Conservation (phyloP, 2,888 invertebrate species). For the Phaonia tiefii region DNA sequence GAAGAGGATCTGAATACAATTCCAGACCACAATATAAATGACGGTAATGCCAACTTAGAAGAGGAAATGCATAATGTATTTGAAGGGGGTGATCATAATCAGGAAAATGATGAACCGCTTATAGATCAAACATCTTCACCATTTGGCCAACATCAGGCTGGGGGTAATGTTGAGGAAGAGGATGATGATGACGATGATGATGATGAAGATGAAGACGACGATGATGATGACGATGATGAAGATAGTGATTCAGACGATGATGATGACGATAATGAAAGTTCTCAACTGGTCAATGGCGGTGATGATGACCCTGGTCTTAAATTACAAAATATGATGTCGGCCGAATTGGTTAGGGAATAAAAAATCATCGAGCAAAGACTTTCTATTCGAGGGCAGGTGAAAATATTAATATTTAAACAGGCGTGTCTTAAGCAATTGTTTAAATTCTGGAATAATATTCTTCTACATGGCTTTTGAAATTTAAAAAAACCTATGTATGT, state of each 20-base stretch:
- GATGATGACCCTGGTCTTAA: slow-evolving; percentile 27
- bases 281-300: background rate
- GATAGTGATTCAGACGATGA: slow-evolving; percentile 33
- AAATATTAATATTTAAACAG: too few species aligned
- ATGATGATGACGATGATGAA: slow-evolving; percentile 29
- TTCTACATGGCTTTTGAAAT: too few species aligned
- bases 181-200: slow-evolving; percentile 20
- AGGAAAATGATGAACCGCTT: slow-evolving; percentile 16
- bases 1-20: slow-evolving; percentile 50
- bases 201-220: slow-evolving; percentile 25
- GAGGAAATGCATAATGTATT: slow-evolving; percentile 32
- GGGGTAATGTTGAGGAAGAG: background rate
- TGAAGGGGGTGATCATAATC: slow-evolving; percentile 17
- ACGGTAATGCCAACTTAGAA: slow-evolving; percentile 12
- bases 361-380: too few species aligned
- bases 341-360: slow-evolving; percentile 55
- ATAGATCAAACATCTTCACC: slow-evolving; percentile 18
- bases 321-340: slow-evolving; percentile 45
- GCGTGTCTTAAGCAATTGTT: too few species aligned
- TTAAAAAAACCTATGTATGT: too few species aligned
- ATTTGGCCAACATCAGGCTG: background rate
- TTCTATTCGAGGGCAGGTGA: too few species aligned
- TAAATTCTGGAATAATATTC: too few species aligned
- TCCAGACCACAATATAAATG: slow-evolving; percentile 32
- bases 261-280: slow-evolving; percentile 38